Evolutionary conservation across 2,113 vertebrate species (phyloP).

Genomic region (Tragelaphus imberbis): DNA sequence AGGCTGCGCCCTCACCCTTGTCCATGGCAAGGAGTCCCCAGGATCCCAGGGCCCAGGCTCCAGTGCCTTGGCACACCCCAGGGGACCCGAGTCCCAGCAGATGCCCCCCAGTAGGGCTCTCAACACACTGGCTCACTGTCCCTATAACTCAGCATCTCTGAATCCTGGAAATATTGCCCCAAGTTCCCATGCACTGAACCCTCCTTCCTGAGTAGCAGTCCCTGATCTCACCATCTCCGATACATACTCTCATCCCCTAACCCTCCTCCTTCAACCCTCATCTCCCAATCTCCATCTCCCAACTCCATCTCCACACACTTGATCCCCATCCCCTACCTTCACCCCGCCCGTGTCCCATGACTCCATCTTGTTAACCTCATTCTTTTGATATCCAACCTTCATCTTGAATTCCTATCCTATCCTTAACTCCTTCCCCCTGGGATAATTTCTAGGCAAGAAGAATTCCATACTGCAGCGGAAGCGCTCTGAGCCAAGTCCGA

Average conservation of each 20-base stretch:
- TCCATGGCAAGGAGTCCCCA: background rate
- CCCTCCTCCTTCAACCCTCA: background rate
- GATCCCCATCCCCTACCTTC: background rate
- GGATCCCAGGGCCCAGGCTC: background rate
- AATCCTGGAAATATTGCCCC: background rate
- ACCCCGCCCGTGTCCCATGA: background rate
- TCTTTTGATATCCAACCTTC: background rate
- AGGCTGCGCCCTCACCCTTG: accelerated
- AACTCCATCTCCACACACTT: background rate
- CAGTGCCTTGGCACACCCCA: too few relatives aligned
- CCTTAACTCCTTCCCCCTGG: background rate
- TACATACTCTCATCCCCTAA: background rate
- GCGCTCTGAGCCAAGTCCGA: constrained; percentile 87
- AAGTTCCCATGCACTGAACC: background rate
- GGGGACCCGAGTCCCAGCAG: background rate
- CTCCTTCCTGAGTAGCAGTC: background rate
- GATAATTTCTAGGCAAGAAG: constrained; percentile 87
- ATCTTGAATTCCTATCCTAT: background rate
- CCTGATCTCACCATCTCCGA: background rate
- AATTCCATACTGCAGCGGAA: constrained; percentile 93
- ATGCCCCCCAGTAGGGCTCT: background rate
- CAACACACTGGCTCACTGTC: background rate
- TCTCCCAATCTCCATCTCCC: background rate
- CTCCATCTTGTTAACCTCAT: background rate
- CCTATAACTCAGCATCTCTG: background rate